Evolutionary conservation across 2,888 invertebrate genomes (phyloP), one percentile per base, ranked within the genome.

Genomic region (Xylophagus ater): DNA sequence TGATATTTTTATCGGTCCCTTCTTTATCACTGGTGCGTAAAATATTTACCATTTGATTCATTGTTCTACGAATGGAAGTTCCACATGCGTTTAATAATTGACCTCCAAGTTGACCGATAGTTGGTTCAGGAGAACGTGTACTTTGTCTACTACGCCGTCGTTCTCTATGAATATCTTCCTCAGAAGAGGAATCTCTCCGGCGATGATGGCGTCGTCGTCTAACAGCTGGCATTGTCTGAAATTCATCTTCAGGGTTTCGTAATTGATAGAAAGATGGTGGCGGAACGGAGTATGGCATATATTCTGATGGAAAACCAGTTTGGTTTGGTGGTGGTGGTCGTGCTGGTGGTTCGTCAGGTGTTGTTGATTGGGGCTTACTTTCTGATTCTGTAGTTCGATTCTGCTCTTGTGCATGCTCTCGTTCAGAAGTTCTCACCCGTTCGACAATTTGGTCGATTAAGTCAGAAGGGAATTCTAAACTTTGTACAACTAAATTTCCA

Each of bases 51-150:
- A 86, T 73, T 56, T 77, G 77, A 57, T 78, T 74, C 45, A 83
- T 67, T 26, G 76, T 71, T 53, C 75, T 71, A 35, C 72, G 71
- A 41, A 78, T 69, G 14, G 77, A 75, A 34, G 71, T 66, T 33
- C 77, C 75, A 51, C 84, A 79, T 5, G 81, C 83, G 19, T 77
- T 68, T 5, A 78, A 55, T 47, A 86, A 72, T 54, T 83, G 82
- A 1, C 73, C 72, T 9, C 81, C 76, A 18, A 82, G 73, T 52
- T 83, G 80, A 1, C 71, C 65, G 45, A 86, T 73, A 3, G 78
- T 71, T 2, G 76, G 78, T 50, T 82, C 80, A 9, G 73, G 71
- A 2, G 66, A 52, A 51, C 68, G 66, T 15, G 56, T 54, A 37
- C 56, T 58, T 28, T 43, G 48, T 19, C 56, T 56, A 18, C 57